These are phyloP conservation scores for Gadus chalcogrammus DNA, from an alignment of 2,113 vertebrate species.

Conservation along the genomic window DNA sequence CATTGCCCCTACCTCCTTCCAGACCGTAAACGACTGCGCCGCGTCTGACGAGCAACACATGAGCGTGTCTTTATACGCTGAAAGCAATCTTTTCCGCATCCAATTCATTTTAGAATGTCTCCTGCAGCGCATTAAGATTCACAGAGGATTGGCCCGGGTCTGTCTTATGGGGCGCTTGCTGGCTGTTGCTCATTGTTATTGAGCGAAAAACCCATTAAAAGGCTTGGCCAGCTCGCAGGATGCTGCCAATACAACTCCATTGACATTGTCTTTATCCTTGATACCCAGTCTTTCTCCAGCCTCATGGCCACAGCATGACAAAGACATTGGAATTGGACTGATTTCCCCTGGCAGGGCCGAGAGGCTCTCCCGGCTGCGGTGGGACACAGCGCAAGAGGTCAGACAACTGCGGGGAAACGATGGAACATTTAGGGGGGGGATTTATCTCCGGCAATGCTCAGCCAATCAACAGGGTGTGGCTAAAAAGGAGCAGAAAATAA, in stretches of 20 bases:
- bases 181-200: slow-evolving; percentile 57
- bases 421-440: slow-evolving; percentile 30
- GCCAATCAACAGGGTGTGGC: slow-evolving; percentile 41
- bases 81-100: slow-evolving; percentile 19
- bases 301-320: slow-evolving; percentile 24
- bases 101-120: slow-evolving; percentile 36
- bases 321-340: slow-evolving; percentile 54
- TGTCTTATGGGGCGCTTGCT: slow-evolving; percentile 36
- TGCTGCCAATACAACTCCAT: slow-evolving; percentile 45
- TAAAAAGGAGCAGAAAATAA: slow-evolving; percentile 1
- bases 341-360: slow-evolving; percentile 48
- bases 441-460: slow-evolving; percentile 40
- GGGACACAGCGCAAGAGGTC: slow-evolving; percentile 48
- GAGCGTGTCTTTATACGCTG: slow-evolving; percentile 13
- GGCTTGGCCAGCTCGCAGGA: slow-evolving; percentile 55
- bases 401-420: slow-evolving; percentile 51
- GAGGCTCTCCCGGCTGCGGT: slow-evolving; percentile 36
- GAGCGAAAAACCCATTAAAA: slow-evolving; percentile 63
- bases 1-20: slow-evolving; percentile 36
- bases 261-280: slow-evolving; percentile 65
- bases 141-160: slow-evolving; percentile 42
- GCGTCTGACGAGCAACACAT: slow-evolving; percentile 40
- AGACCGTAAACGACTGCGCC: slow-evolving; percentile 41
- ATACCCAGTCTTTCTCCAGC: slow-evolving; percentile 33
- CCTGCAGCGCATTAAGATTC: slow-evolving; percentile 51